Evolutionary conservation across 2,113 vertebrate species (phyloP).

Genomic region (Toxostoma redivivum): DNA sequence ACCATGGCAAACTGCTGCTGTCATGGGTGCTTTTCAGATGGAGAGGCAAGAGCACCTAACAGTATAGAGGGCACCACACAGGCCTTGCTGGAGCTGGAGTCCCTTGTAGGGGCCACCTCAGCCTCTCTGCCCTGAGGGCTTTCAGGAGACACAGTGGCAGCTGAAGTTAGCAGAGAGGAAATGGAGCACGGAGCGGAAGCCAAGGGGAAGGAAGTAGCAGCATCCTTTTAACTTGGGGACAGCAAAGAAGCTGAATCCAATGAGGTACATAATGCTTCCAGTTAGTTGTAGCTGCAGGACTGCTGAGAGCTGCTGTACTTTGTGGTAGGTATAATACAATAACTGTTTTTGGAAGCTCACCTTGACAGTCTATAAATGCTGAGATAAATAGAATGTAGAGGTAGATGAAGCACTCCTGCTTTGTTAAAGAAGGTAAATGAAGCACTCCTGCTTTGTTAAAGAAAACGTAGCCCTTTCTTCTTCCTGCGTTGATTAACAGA

Average conservation of each 20-base stretch:
- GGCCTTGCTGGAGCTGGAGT: not conserved
- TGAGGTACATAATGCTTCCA: not conserved
- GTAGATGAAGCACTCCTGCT: not conserved
- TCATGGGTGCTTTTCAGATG: not conserved
- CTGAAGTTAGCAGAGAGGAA: not conserved
- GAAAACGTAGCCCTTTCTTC: not conserved
- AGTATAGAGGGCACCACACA: rapidly evolving
- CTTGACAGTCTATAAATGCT: not conserved
- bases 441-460: not conserved
- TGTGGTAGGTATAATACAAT: not conserved
- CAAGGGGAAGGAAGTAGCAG: slow-evolving; percentile 10
- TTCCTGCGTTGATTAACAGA: not conserved
- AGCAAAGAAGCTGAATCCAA: not conserved
- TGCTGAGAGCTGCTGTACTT: not conserved
- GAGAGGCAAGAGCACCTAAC: not conserved
- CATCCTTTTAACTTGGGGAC: not conserved
- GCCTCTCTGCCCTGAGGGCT: not conserved
- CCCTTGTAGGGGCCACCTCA: not conserved
- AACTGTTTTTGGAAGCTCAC: not conserved
- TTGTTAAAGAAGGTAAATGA: not conserved
- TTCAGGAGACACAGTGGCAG: not conserved
- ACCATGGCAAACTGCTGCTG: not conserved
- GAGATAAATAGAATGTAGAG: not conserved
- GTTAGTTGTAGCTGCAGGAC: not conserved
- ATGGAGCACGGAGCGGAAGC: rapidly evolving